phyloP scores from a whole-genome alignment of 2,888 invertebrate species.

The Rhagonycha fulva region DNA sequence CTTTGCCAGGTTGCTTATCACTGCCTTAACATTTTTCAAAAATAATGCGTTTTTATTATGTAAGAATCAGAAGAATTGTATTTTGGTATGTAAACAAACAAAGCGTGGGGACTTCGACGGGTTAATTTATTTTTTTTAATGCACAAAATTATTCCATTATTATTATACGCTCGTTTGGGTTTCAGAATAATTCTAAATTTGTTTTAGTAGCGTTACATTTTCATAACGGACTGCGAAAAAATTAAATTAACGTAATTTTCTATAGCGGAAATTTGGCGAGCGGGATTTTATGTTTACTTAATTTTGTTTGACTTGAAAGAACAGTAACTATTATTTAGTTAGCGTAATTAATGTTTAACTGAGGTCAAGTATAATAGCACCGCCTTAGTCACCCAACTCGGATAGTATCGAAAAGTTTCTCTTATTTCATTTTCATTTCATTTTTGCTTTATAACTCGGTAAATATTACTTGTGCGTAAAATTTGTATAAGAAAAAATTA shows the following conservation, averaged over 20 bases:
- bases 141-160: not conserved
- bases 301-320: not conserved
- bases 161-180: not conserved
- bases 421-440: too few species aligned
- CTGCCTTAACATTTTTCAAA: not conserved
- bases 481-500: too few species aligned
- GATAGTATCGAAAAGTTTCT: too few species aligned
- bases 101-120: not conserved
- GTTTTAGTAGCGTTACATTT: not conserved
- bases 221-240: not conserved
- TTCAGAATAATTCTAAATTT: not conserved
- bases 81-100: not conserved
- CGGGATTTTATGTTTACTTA: not conserved
- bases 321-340: not conserved
- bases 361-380: not conserved
- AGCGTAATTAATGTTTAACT: too few species aligned
- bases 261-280: not conserved
- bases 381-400: not conserved
- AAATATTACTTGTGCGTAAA: too few species aligned
- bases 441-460: too few species aligned
- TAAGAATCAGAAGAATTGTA: not conserved
- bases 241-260: not conserved
- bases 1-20: conserved; percentile 5
- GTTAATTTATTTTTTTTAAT: not conserved
- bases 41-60: not conserved